phyloP scores from a whole-genome alignment of 1,140 invertebrate species.

The Eurosta solidaginis region DNA sequence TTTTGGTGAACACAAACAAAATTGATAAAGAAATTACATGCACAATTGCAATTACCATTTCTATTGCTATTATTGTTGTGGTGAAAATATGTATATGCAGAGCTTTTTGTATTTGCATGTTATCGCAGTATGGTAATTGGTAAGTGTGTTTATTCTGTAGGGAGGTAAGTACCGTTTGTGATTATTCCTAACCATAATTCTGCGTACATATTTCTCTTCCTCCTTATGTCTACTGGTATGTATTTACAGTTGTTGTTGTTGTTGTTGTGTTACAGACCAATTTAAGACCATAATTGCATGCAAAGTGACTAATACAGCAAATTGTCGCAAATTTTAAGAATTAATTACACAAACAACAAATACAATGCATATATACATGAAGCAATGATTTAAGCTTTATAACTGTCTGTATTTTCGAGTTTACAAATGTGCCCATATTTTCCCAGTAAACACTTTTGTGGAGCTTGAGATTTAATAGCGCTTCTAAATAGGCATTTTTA shows the following conservation, averaged over 20 bases:
- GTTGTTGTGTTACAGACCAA: background rate
- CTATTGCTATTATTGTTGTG: background rate
- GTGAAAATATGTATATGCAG: background rate
- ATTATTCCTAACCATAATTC: background rate
- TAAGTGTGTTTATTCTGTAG: background rate
- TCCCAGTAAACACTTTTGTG: too few relatives aligned
- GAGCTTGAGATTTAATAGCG: too few relatives aligned
- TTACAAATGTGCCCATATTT: too few relatives aligned
- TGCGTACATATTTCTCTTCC: background rate
- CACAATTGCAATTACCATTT: background rate
- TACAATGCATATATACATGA: background rate
- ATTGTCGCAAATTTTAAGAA: conserved; percentile 13
- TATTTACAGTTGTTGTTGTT: background rate
- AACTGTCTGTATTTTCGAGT: too few relatives aligned
- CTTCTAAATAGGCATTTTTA: too few relatives aligned
- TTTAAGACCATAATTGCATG: conserved; percentile 4
- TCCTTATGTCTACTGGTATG: background rate
- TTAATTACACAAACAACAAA: background rate
- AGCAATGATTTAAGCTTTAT: too few relatives aligned
- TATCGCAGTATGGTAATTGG: too few relatives aligned
- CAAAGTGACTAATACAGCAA: conserved; percentile 5
- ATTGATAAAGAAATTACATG: background rate
- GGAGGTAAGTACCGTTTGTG: background rate
- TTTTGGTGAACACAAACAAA: background rate
- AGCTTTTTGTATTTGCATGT: background rate